Conservation (phyloP, 1,140 invertebrate species). For the Himalopsyche phryganea region DNA sequence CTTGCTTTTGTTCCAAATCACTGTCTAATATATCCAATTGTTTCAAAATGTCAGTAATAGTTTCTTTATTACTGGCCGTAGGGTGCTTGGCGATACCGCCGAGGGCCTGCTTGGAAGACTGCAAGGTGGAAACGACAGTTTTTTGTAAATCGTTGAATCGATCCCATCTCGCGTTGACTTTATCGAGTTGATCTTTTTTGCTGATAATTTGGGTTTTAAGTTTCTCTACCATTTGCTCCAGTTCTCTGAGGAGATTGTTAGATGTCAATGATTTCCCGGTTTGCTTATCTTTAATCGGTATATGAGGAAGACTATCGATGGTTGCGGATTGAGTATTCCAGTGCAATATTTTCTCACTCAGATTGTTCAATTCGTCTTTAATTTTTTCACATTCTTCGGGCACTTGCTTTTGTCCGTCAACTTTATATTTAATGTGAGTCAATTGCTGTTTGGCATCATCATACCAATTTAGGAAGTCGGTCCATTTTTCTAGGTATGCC, state of each 20-base stretch:
- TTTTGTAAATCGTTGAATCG: constrained; percentile 66
- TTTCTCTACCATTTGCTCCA: constrained; percentile 64
- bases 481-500: constrained; percentile 75
- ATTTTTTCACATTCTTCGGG: constrained; percentile 63
- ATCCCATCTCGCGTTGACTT: constrained; percentile 65
- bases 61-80: constrained; percentile 57
- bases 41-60: constrained; percentile 57
- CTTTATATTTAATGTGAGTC: constrained; percentile 73
- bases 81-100: constrained; percentile 55
- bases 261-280: constrained; percentile 66
- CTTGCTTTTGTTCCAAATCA: constrained; percentile 48
- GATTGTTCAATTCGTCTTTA: constrained; percentile 63
- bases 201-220: constrained; percentile 61
- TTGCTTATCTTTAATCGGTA: constrained; percentile 65
- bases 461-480: constrained; percentile 76
- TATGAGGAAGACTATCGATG: constrained; percentile 65
- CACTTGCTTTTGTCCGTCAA: constrained; percentile 67
- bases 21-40: constrained; percentile 49
- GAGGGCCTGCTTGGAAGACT: constrained; percentile 55
- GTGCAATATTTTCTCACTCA: constrained; percentile 61
- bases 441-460: constrained; percentile 77
- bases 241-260: constrained; percentile 63
- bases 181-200: constrained; percentile 64
- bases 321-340: constrained; percentile 67
- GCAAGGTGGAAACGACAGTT: constrained; percentile 60